Evolutionary conservation across 2,888 invertebrate genomes (phyloP), one percentile per base, ranked within the genome.

Genomic region (Sarcophaga rosellei): DNA sequence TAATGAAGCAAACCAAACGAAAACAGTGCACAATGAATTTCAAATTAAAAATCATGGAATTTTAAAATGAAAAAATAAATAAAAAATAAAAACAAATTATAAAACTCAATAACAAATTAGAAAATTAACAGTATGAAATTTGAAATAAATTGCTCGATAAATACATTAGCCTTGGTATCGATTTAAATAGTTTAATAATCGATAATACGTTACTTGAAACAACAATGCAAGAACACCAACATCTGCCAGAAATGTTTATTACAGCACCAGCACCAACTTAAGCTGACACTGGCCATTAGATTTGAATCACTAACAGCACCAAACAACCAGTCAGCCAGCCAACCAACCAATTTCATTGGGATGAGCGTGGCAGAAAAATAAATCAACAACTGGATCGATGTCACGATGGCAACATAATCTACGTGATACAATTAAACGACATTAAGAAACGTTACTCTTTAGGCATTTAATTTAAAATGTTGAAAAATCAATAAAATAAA

Each of bases 131-230:
- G 25, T 80, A 69, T 35, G 17, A 47, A 69, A 6, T 47, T 17
- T 21, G 65, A 74, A 21, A 73, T 53, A 68, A 84, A 73, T 53
- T 53, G 17, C 17, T 4, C 53, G 17, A 53, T 53, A 53, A 53
- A 53, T 53, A 53, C 5, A 20, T 12, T 6, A 81, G 53, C 85
- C 85, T 85, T 81, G 85, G 57, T 74, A 81, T 81, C 81, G 61
- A 85, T 85, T 85, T 70, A 79, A 76, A 76, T 80, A 75, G 23
- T 66, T 82, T 45, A 82, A 72, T 62, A 62, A 85, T 79, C 65
- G 53, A 81, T 70, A 61, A 44, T 35, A 21, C 11, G 44, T n/a
- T 63, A 45, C 53, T 44, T 23, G 44, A 59, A 8, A 21, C 66
- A 35, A 61, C 8, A 68, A 25, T 44, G 21, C 44, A 53, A n/a